phyloP scores from a whole-genome alignment of 2,888 invertebrate genomes.

The Brachypalpus laphriformis region DNA sequence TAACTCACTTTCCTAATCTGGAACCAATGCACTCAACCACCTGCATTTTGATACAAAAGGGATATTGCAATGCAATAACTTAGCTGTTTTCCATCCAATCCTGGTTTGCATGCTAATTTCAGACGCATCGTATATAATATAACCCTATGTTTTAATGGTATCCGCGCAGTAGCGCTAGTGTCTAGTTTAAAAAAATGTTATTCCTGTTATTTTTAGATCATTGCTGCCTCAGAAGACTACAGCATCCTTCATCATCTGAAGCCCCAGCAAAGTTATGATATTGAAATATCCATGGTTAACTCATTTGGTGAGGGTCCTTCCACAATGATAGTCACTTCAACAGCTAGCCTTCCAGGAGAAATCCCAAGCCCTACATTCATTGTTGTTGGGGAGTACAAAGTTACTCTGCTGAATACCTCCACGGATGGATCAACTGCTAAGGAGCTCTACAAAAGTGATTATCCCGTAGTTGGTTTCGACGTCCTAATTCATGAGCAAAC shows the following conservation, averaged over 20 bases:
- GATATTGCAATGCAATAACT: too few species aligned
- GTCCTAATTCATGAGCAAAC: constrained; percentile 89
- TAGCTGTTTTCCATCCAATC: too few species aligned
- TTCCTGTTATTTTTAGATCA: constrained; percentile 7
- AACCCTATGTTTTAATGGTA: too few species aligned
- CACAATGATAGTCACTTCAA: constrained; percentile 86
- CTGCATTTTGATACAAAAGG: too few species aligned
- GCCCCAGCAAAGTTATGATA: constrained; percentile 88
- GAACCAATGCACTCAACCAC: too few species aligned
- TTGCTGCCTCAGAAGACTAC: constrained; percentile 21
- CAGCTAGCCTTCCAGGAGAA: constrained; percentile 83
- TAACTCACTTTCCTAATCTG: too few species aligned
- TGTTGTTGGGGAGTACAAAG: constrained; percentile 87
- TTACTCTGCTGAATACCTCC: constrained; percentile 86
- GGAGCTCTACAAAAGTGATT: constrained; percentile 78
- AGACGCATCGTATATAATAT: too few species aligned
- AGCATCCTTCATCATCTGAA: constrained; percentile 86
- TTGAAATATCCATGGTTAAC: constrained; percentile 92
- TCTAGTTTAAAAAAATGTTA: too few species aligned
- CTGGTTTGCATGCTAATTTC: too few species aligned
- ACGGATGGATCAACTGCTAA: constrained; percentile 53
- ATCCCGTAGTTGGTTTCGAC: constrained; percentile 86
- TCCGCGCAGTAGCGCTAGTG: too few species aligned
- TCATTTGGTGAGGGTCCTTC: constrained; percentile 91
- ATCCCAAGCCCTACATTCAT: constrained; percentile 83